Evolutionary conservation across 1,140 invertebrate genomes (phyloP), one percentile per base, ranked within the genome.

Genomic region (Musca vetustissima): DNA sequence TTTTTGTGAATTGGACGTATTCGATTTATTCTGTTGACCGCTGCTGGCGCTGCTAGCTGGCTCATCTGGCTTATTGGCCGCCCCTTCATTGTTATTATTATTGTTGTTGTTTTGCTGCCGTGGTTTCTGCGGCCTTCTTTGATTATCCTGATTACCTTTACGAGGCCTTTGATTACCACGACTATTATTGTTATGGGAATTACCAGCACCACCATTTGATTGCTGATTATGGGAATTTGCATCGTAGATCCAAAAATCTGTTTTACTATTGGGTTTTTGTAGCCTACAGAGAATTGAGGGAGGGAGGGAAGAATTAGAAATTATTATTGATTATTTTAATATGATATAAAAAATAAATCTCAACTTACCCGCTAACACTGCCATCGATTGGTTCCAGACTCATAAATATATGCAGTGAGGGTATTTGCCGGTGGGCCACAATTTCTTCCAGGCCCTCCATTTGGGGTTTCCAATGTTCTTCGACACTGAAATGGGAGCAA

Each of bases 381-480:
- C 74, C 74, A 70, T 88, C 81, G 28, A 88, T 73, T 25, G 83
- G 75, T 72, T 89, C 84, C 57, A 86, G 80, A 19, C 89, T 90
- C 50, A 93, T 77, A 21, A 91, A 84, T 76, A 94, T 93, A 75
- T 93, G 89, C 61, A 95, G 88, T 71, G 90, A 87, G 52, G 93
- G 91, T 76, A 92, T 85, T 82, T 91, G 87, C 73, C 90, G 79
- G 71, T 86, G 89, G 1, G 91, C 90, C 68, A 91, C 86, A 61
- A 93, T 82, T 72, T 87, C 87, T 81, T 93, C 92, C 66, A 94
- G 82, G 28, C 90, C 91, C 75, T 91, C 88, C 69, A 88, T 74
- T 77, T 89, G 85, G 21, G 92, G 92, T 71, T 92, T 89, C 92
- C 92, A 93, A 80, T 87, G 89, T 83, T 94, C 92, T 83, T 92